phyloP scores from a whole-genome alignment of 2,797 vertebrate genomes.

The Pogoniulus pusillus region DNA sequence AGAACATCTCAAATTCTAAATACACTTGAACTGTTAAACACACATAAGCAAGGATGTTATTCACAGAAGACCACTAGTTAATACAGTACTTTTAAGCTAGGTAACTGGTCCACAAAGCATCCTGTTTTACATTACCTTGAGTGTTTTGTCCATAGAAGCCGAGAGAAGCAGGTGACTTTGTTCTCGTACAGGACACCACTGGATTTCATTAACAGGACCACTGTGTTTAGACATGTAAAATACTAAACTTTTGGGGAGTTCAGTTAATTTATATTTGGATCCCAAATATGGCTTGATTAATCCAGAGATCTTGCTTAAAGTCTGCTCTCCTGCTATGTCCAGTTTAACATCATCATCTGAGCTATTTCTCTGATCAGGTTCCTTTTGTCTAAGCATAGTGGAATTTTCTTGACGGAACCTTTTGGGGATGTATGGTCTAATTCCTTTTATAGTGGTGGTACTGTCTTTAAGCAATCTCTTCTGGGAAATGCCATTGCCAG shows the following conservation, averaged over 20 bases:
- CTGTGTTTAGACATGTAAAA: slow-evolving; percentile 84
- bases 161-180: slow-evolving; percentile 92
- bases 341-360: neutral
- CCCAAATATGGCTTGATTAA: slow-evolving; percentile 82
- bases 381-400: neutral
- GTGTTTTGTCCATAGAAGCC: slow-evolving; percentile 92
- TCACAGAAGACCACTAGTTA: neutral
- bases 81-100: neutral
- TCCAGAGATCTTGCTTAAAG: slow-evolving; percentile 76
- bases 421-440: slow-evolving; percentile 90
- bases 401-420: slow-evolving; percentile 76
- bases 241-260: slow-evolving; percentile 81
- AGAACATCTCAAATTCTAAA: neutral
- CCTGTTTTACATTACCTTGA: slow-evolving; percentile 84
- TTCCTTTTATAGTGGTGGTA: slow-evolving; percentile 25
- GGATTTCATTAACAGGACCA: slow-evolving; percentile 86
- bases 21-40: neutral
- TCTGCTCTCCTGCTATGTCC: slow-evolving; percentile 29
- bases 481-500: neutral
- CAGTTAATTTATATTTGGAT: slow-evolving; percentile 70
- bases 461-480: slow-evolving; percentile 72
- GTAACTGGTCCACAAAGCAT: neutral
- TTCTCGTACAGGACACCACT: slow-evolving; percentile 88
- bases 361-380: neutral
- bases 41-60: neutral